Evolutionary conservation across 1,140 invertebrate genomes (phyloP).

Genomic region (Leucophenga varia): DNA sequence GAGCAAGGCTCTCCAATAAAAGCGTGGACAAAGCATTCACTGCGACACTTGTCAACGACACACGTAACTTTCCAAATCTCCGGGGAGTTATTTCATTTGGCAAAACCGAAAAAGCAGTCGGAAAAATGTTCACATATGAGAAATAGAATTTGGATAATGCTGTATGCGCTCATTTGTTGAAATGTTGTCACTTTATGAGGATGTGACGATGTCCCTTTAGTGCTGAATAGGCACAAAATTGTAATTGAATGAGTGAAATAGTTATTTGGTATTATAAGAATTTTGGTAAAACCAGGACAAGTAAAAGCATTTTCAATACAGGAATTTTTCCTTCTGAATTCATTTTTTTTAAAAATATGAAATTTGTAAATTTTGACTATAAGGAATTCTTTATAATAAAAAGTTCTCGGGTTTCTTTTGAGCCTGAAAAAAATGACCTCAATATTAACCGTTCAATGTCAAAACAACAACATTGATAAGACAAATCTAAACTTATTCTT

Average conservation of each 20-base stretch:
- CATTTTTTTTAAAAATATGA: too few species aligned
- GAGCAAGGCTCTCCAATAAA: slow-evolving; percentile 15
- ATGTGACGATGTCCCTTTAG: slow-evolving; percentile 53
- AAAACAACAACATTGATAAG: too few species aligned
- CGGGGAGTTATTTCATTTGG: slow-evolving; percentile 36
- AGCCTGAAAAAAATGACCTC: slow-evolving; percentile 11
- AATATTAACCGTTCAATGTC: too few species aligned
- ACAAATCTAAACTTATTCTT: too few species aligned
- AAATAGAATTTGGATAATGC: too few species aligned
- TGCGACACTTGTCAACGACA: slow-evolving; percentile 19
- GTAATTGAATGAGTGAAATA: slow-evolving; percentile 45
- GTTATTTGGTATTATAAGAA: too few species aligned
- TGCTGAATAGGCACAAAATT: slow-evolving; percentile 53
- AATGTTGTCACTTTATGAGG: slow-evolving; percentile 53
- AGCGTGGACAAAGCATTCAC: too few species aligned
- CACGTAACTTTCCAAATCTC: slow-evolving; percentile 28
- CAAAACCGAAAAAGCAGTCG: slow-evolving; percentile 3
- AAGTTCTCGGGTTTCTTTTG: slow-evolving; percentile 31
- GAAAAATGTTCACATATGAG: background rate
- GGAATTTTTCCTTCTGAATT: too few species aligned
- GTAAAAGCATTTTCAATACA: too few species aligned
- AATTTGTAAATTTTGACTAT: background rate
- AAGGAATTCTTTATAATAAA: background rate
- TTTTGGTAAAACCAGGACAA: too few species aligned
- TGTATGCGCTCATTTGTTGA: slow-evolving; percentile 37